Evolutionary conservation across 2,888 invertebrate genomes (phyloP), one percentile per base, ranked within the genome.

Genomic region (Chaetoderma sp.): DNA sequence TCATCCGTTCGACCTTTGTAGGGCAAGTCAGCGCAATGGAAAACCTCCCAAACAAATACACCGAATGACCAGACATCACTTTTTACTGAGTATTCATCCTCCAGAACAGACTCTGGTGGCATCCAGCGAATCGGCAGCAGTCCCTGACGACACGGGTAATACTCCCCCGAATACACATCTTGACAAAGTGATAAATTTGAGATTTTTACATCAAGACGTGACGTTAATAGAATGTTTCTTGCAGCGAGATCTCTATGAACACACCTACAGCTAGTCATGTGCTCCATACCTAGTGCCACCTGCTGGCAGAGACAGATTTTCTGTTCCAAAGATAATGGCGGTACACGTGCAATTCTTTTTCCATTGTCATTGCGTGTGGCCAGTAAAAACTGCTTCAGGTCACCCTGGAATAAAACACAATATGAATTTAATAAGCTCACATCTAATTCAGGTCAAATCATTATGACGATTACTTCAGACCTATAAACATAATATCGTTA

Each of bases 41-140:
- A 92, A 71, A 96, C 91, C 88, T 97, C 97, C 95, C 95, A 96
- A 25, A 94, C 90, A 16, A 95, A 90, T 23, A 93, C 94, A 0
- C 93, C 95, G 83, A 93, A 96, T 74, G 96, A 92, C 88, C 95
- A 97, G 0, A 95, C 93, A 86, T 97, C 97, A 79, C 95, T 95
- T 84, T 96, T 96, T 47, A 93, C 93, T 16, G 96, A 95, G 85
- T 92, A 95, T 70, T 96, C 95, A 64, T 94, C 94, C 78, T 96
- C 96, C 73, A 93, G 89, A 0, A 95, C 92, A 1, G 95, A 95
- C 85, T 98, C 97, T 4, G 86, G 83, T 0, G 96, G 93, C 85
- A 96, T 85, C 97, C 97, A 97, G 75, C 97, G 91, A 13, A 96
- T 87, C 0, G 96, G 96, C 52, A 96, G 90, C 76, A 93, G 90